Evolutionary conservation across 2,888 invertebrate genomes (phyloP).

Genomic region (Euproctis similis): DNA sequence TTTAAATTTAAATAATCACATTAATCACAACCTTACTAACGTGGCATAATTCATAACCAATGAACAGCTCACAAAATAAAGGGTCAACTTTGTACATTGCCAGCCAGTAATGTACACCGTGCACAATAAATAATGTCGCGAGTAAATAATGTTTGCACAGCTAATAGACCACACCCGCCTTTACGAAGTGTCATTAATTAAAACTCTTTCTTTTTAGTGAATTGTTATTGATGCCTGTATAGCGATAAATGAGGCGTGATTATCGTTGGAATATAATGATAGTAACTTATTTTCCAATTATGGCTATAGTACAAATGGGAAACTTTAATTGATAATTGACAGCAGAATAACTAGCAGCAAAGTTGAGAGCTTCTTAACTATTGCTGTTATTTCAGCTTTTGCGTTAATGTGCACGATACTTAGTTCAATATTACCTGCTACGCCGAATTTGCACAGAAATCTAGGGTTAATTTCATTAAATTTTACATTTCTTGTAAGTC

Average conservation of each 20-base stretch:
- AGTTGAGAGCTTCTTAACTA: no score
- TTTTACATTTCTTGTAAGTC: no score
- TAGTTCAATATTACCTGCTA: no score
- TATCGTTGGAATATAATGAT: conserved; percentile 3
- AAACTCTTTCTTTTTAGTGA: conserved; percentile 25
- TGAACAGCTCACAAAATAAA: no score
- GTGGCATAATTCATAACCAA: no score
- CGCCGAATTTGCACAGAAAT: no score
- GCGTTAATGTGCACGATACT: no score
- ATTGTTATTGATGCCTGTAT: conserved; percentile 10
- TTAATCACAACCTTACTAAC: no score
- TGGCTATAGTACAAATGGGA: not conserved
- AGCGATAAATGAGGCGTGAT: conserved; percentile 17
- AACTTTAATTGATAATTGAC: conserved; percentile 11
- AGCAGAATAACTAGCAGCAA: no score
- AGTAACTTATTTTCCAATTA: not conserved
- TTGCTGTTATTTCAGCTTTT: no score
- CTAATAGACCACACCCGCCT: conserved; percentile 60
- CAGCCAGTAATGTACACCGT: conserved; percentile 14
- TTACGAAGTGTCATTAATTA: conserved; percentile 45
- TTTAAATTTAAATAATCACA: no score
- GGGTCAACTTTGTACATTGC: conserved; percentile 3
- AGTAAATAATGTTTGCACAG: conserved; percentile 49
- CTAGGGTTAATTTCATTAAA: no score
- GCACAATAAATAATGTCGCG: conserved; percentile 28